These are phyloP conservation scores for Hedychridium roseum DNA, from an alignment of 2,888 invertebrate species.

Conservation along the genomic window DNA sequence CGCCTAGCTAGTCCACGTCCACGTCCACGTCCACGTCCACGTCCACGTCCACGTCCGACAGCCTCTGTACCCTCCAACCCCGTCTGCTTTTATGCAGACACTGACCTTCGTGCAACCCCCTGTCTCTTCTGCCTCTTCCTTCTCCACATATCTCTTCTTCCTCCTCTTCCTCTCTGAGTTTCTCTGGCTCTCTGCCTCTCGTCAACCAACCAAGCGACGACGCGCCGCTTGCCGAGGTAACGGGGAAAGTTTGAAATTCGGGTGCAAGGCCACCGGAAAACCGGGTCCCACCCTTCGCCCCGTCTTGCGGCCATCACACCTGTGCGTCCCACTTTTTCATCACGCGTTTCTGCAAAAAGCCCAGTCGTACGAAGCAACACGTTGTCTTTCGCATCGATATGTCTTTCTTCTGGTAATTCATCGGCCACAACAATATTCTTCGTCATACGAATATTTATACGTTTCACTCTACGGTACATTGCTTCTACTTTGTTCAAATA, in stretches of 20 bases:
- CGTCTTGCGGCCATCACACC: not conserved
- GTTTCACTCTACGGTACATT: no score
- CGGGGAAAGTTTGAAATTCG: conserved; percentile 62
- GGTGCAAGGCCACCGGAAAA: conserved; percentile 61
- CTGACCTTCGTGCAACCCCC: conserved; percentile 58
- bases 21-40: not conserved
- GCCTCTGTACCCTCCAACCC: conserved; percentile 51
- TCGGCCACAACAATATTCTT: no score
- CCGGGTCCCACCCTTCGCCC: conserved; percentile 30
- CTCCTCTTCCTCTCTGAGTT: no score
- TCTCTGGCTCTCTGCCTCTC: conserved; percentile 12
- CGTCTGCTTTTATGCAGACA: conserved; percentile 62
- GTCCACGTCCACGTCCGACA: conserved; percentile 12
- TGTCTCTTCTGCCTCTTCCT: conserved; percentile 4
- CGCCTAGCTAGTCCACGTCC: conserved; percentile 22
- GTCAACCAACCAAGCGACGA: conserved; percentile 10
- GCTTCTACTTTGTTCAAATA: no score
- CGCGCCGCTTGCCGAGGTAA: conserved; percentile 41
- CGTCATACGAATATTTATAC: no score
- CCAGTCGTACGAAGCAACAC: no score
- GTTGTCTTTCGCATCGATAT: no score
- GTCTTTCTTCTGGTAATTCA: no score
- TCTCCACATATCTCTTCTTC: no score
- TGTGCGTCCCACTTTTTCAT: not conserved
- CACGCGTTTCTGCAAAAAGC: not conserved